A percentile compares a stretch with the other conserved stretches of the same genome.
Evolutionary conservation across 2,113 vertebrate genomes (phyloP).

Genomic region (Paradoxurus hermaphroditus): DNA sequence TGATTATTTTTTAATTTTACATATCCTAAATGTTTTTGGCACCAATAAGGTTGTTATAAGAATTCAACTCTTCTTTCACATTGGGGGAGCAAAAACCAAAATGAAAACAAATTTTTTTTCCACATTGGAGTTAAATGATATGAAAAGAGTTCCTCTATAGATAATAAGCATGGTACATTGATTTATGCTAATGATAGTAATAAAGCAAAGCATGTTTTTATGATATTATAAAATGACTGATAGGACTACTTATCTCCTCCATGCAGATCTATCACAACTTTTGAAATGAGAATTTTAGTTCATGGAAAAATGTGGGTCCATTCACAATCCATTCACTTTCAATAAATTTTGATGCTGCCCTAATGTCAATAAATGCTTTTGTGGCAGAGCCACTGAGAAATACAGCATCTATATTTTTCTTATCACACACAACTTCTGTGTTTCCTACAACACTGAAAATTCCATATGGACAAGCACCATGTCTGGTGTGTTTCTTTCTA

Average conservation of each 20-base stretch:
- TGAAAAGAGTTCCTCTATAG: slow-evolving; percentile 42
- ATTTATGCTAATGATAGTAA: slow-evolving; percentile 64
- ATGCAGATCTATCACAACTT: slow-evolving; percentile 25
- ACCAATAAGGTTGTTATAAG: neutral
- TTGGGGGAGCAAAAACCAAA: neutral
- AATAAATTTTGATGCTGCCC: neutral
- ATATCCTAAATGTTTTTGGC: neutral
- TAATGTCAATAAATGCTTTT: neutral
- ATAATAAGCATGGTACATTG: slow-evolving; percentile 64
- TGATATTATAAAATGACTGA: slow-evolving; percentile 52
- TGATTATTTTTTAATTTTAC: neutral
- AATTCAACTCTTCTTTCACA: neutral
- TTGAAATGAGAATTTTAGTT: slow-evolving; percentile 13
- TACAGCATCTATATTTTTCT: neutral
- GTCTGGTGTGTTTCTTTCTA: neutral
- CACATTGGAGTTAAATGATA: slow-evolving; percentile 58
- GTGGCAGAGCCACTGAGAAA: neutral
- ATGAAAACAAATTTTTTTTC: slow-evolving; percentile 1
- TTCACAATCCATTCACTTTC: neutral
- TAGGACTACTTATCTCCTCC: neutral
- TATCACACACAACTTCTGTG: neutral
- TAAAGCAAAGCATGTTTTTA: slow-evolving; percentile 44
- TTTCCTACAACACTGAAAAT: neutral
- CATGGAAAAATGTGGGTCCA: neutral
- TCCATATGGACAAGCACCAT: neutral